These are phyloP conservation scores for Pyrochroa serraticornis DNA, from an alignment of 2,888 invertebrate species.

Conservation along the genomic window DNA sequence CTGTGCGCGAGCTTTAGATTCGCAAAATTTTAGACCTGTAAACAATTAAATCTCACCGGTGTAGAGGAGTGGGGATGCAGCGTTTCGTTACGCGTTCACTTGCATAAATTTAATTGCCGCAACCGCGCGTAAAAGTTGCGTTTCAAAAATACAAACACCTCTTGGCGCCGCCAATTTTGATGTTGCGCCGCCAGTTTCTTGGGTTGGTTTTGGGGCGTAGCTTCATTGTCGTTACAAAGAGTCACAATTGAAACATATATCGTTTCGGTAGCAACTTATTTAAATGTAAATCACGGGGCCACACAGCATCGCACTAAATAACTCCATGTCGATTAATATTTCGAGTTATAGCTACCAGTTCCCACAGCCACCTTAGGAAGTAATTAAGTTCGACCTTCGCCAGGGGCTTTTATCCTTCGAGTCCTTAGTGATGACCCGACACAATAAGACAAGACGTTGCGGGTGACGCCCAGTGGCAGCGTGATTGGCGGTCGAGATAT, in stretches of 20 bases:
- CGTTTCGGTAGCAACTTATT: conserved; percentile 35
- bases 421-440: conserved; percentile 18
- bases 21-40: no score
- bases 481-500: conserved; percentile 30
- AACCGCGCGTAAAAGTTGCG: no score
- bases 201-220: no score
- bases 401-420: conserved; percentile 29
- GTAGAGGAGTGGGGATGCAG: no score
- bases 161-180: no score
- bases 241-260: conserved; percentile 29
- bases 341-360: conserved; percentile 39
- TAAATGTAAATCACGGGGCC: conserved; percentile 13
- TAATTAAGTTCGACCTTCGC: conserved; percentile 41
- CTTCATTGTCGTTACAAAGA: no score
- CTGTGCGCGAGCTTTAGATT: no score
- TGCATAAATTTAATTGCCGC: no score
- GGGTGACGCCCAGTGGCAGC: conserved; percentile 29
- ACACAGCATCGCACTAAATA: conserved; percentile 16
- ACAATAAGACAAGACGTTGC: conserved; percentile 25
- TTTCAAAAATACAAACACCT: no score
- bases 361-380: conserved; percentile 38
- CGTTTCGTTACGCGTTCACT: no score
- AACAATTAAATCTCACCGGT: no score
- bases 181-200: no score
- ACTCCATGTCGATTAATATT: conserved; percentile 38